phyloP scores from a whole-genome alignment of 2,113 vertebrate species.

The Mesembrinibis cayennensis region DNA sequence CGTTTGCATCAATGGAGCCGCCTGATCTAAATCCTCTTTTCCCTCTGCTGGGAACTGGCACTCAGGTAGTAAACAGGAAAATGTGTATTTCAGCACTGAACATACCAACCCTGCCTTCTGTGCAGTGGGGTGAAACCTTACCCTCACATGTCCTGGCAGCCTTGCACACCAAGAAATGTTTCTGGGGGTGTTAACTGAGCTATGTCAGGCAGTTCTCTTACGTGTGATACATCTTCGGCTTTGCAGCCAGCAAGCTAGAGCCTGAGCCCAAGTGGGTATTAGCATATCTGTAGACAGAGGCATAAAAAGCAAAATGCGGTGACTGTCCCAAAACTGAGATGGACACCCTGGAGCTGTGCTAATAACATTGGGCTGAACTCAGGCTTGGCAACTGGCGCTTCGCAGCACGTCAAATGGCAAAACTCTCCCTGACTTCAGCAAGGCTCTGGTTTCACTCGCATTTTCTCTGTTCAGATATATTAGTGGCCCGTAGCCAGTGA shows the following conservation, averaged over 20 bases:
- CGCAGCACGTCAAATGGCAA: accelerated
- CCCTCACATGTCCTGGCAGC: not conserved
- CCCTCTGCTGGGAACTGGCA: not conserved
- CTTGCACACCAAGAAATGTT: not conserved
- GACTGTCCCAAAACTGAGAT: not conserved
- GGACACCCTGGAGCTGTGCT: not conserved
- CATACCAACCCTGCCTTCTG: not conserved
- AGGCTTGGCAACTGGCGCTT: not conserved
- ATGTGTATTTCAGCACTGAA: not conserved
- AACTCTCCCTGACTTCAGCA: not conserved
- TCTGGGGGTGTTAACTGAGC: not conserved
- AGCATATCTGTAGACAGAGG: not conserved
- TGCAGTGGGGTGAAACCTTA: not conserved
- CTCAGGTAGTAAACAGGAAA: not conserved
- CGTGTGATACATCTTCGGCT: not conserved
- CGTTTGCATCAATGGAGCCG: not conserved
- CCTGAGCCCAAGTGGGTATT: not conserved
- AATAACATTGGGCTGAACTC: not conserved
- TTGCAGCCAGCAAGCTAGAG: not conserved
- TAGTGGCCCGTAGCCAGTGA: not conserved
- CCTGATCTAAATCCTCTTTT: not conserved
- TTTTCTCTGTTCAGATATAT: not conserved
- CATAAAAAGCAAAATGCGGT: not conserved
- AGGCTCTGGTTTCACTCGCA: not conserved
- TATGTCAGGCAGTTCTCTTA: not conserved